These are phyloP conservation scores for Stenolophus ochropezus DNA, from an alignment of 2,888 invertebrate species.

Conservation along the genomic window DNA sequence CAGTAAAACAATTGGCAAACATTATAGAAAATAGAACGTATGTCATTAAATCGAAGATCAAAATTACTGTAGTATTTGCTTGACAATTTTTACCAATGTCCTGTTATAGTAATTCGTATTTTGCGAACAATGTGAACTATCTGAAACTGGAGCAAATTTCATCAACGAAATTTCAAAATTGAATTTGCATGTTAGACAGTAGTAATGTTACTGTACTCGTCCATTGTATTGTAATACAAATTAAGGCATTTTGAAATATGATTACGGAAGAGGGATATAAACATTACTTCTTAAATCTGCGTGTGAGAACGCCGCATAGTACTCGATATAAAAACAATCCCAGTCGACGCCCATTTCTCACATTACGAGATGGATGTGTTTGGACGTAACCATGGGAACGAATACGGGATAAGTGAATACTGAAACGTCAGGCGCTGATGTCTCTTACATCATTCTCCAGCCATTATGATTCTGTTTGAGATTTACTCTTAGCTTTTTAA, in stretches of 20 bases:
- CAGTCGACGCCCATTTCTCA: slow-evolving; percentile 8
- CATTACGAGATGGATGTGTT: slow-evolving; percentile 16
- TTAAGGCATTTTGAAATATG: slow-evolving; percentile 48
- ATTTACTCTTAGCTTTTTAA: not conserved
- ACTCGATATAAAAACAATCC: slow-evolving; percentile 43
- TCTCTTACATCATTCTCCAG: slow-evolving; percentile 26
- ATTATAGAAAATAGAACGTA: no score
- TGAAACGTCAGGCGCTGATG: not conserved
- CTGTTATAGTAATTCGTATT: no score
- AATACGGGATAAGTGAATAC: not conserved
- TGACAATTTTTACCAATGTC: no score
- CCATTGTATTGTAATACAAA: slow-evolving; percentile 43
- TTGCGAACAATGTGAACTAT: no score
- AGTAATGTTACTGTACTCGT: slow-evolving; percentile 21
- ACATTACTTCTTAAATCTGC: slow-evolving; percentile 8
- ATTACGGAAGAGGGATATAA: slow-evolving; percentile 40
- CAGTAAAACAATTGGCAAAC: no score
- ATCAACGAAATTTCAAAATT: slow-evolving; percentile 32
- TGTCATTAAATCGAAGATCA: no score
- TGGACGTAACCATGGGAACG: slow-evolving; percentile 36
- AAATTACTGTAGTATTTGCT: no score
- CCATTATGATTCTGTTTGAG: slow-evolving; percentile 9
- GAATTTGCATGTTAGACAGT: slow-evolving; percentile 38
- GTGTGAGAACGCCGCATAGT: slow-evolving; percentile 30
- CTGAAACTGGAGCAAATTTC: slow-evolving; percentile 19